Evolutionary conservation across 2,888 invertebrate species (phyloP), one percentile per base, ranked within the genome.

Genomic region (Nephrocerus scutellatus): DNA sequence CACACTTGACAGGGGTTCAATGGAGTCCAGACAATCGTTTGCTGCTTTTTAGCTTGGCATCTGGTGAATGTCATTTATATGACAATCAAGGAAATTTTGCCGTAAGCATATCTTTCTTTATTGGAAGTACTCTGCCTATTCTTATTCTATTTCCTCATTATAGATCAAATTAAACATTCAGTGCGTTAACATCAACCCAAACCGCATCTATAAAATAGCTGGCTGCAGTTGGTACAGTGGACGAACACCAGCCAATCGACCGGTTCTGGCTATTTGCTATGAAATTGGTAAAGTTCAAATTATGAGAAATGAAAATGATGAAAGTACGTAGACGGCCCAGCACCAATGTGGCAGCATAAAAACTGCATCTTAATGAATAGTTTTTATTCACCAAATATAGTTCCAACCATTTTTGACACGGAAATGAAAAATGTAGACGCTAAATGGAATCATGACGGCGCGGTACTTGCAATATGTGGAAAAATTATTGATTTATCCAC

Each of bases 21-120:
- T 98, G 97, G 97, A 93, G 96, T 9, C 95, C 96, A 0, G 93
- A 96, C 66, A 88, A 89, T 36, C 81, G 86, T 47, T 73, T 90
- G 29, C 71, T 98, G 9, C 71, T 98, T 3, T 95, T 98, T 70
- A 92, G 92, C 23, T 70, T 93, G 39, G 76, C 79, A 37, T 91
- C 80, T 70, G 95, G 96, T 2, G 92, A 96, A 68, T 78, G 97
- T 13, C 93, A 96, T 66, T 72, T 92, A 6, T 98, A 93, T 68
- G 97, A 98, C 63, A 87, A 86, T 59, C 84, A 87, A 62, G 97
- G 97, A 45, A 81, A 79, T 57, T 82, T 81, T 65, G 75, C 76
- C 46, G 81, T 81, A 66, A 54, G 71, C 66, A 28, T 15, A 10
- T 22, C 23, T 7, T 22, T 22, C 10, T 9, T 22, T 7, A 10